phyloP scores from a whole-genome alignment of 2,113 vertebrate species.

The Piaya cayana region DNA sequence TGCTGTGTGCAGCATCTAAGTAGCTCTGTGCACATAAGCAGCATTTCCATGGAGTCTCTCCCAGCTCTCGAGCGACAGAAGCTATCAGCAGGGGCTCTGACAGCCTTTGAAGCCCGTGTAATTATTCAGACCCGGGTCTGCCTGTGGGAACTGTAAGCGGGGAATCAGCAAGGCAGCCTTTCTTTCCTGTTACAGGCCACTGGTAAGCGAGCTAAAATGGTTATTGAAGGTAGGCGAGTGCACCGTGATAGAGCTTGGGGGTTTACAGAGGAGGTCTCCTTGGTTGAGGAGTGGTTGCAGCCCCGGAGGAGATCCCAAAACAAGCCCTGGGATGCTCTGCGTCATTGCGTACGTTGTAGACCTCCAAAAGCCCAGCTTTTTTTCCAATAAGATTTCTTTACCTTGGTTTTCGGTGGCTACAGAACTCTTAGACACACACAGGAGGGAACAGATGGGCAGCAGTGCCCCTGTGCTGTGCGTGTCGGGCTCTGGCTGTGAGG shows the following conservation, averaged over 20 bases:
- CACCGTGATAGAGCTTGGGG: fast-evolving
- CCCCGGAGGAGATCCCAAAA: neutral
- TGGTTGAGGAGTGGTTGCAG: neutral
- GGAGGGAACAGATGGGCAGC: neutral
- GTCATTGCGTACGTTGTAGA: neutral
- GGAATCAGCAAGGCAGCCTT: neutral
- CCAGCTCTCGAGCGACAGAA: fast-evolving
- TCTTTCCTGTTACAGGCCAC: neutral
- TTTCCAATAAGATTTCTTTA: neutral
- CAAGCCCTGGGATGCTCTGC: neutral
- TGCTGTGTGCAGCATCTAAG: neutral
- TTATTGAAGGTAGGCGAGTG: neutral
- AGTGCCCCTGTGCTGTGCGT: fast-evolving
- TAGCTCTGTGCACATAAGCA: neutral
- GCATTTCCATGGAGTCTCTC: neutral
- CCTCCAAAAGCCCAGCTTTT: neutral
- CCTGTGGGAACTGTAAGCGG: neutral
- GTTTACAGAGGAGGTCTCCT: fast-evolving
- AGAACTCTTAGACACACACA: fast-evolving
- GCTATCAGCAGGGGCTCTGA: neutral
- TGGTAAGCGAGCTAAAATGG: neutral
- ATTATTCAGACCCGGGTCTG: neutral
- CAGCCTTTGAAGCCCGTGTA: neutral
- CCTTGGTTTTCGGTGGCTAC: neutral
- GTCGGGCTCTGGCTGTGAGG: neutral